Percentiles rank a stretch among this genome's conserved stretches.
phyloP scores from a whole-genome alignment of 2,888 invertebrate species.

The Leptogaster cylindrica region DNA sequence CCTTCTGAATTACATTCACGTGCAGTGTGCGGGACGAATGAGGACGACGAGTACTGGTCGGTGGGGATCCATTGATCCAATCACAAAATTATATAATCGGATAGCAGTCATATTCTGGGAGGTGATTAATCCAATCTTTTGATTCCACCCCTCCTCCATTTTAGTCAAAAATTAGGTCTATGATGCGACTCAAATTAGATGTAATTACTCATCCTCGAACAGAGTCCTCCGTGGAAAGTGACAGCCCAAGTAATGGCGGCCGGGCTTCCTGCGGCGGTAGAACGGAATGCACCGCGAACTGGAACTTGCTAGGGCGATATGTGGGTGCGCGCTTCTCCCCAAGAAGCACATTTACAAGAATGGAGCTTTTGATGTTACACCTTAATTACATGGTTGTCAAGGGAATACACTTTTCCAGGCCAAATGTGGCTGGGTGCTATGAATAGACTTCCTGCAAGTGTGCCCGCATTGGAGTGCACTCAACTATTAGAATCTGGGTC shows the following conservation, averaged over 20 bases:
- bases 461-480: constrained; percentile 37
- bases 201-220: background rate
- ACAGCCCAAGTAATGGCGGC: constrained; percentile 28
- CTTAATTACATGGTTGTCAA: constrained; percentile 38
- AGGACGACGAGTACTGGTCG: too few species aligned
- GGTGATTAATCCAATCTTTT: background rate
- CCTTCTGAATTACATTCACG: background rate
- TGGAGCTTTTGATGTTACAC: constrained; percentile 32
- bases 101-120: background rate
- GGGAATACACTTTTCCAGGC: constrained; percentile 36
- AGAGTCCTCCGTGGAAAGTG: background rate
- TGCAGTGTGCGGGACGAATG: too few species aligned
- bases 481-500: constrained; percentile 34
- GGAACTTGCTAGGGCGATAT: background rate
- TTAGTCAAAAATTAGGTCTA: constrained; percentile 26
- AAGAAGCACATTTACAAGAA: constrained; percentile 28
- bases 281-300: background rate
- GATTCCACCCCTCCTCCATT: background rate
- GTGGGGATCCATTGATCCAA: too few species aligned
- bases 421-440: constrained; percentile 35
- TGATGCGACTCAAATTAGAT: constrained; percentile 20
- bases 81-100: background rate
- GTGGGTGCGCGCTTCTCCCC: background rate
- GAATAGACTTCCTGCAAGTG: constrained; percentile 38
- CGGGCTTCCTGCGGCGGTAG: constrained; percentile 24